Percentiles rank a stretch among this genome's conserved stretches.
These are phyloP conservation scores for Tribolium freemani DNA, from an alignment of 2,888 invertebrate species.

Conservation along the genomic window DNA sequence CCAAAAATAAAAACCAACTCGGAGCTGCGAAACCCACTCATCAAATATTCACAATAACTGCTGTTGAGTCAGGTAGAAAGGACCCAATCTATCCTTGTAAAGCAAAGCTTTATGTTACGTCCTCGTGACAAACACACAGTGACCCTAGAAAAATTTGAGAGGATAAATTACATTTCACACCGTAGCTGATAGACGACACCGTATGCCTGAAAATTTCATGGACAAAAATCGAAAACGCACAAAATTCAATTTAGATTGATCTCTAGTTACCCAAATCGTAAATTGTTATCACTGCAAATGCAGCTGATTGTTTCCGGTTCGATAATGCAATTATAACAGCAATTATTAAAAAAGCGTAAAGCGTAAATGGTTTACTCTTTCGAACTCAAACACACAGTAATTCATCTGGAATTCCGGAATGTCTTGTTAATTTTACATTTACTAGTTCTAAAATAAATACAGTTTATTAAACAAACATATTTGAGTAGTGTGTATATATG, in stretches of 20 bases:
- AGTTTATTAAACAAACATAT: too few relatives aligned
- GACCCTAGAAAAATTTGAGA: slow-evolving; percentile 33
- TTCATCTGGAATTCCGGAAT: too few relatives aligned
- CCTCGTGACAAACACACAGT: slow-evolving; percentile 23
- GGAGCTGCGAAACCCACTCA: slow-evolving; percentile 26
- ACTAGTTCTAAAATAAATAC: too few relatives aligned
- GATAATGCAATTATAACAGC: too few relatives aligned
- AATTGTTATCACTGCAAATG: too few relatives aligned
- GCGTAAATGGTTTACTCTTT: too few relatives aligned
- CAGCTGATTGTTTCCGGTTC: too few relatives aligned
- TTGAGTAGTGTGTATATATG: not conserved
- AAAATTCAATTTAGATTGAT: not conserved
- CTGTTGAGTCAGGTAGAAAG: slow-evolving; percentile 42
- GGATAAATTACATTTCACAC: slow-evolving; percentile 29
- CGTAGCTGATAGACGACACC: slow-evolving; percentile 8
- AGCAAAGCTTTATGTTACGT: slow-evolving; percentile 43
- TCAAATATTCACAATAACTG: slow-evolving; percentile 50
- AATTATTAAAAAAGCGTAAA: too few relatives aligned
- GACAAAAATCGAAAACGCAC: not conserved
- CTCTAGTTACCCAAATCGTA: too few relatives aligned
- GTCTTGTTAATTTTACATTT: too few relatives aligned
- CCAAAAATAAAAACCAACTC: slow-evolving; percentile 9
- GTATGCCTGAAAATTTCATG: slow-evolving; percentile 1
- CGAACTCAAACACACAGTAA: too few relatives aligned
- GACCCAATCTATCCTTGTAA: slow-evolving; percentile 50